phyloP scores from a whole-genome alignment of 2,797 vertebrate species.

The Leptodactylus fallax region DNA sequence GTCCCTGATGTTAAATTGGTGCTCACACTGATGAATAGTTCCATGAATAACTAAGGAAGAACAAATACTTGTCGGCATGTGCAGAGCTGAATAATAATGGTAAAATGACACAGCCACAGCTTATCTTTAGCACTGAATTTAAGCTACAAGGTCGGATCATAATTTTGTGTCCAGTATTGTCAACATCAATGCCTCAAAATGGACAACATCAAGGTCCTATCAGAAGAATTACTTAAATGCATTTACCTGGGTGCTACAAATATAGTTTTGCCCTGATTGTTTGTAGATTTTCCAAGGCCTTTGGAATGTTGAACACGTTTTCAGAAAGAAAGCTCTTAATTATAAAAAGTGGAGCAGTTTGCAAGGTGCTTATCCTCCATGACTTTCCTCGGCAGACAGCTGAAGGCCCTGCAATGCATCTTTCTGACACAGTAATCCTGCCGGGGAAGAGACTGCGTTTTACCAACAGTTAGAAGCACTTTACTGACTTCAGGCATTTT shows the following conservation, averaged over 20 bases:
- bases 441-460: conserved; percentile 38
- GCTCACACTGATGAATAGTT: neutral
- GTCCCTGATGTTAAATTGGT: neutral
- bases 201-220: neutral
- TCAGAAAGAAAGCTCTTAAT: conserved; percentile 58
- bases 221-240: neutral
- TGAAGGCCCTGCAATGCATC: conserved; percentile 62
- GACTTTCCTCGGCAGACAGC: conserved; percentile 56
- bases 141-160: conserved; percentile 2
- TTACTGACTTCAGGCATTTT: conserved; percentile 59
- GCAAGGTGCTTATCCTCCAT: conserved; percentile 56
- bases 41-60: neutral
- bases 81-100: neutral
- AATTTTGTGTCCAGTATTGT: neutral
- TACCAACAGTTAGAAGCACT: conserved; percentile 60
- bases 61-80: neutral
- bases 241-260: neutral
- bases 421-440: conserved; percentile 60
- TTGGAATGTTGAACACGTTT: conserved; percentile 29
- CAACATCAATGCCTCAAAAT: neutral
- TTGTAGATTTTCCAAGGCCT: conserved; percentile 41
- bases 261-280: conserved; percentile 17
- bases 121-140: conserved; percentile 6
- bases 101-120: neutral
- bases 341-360: conserved; percentile 56